phyloP scores from a whole-genome alignment of 2,888 invertebrate genomes.

The Druceiella hillmani region DNA sequence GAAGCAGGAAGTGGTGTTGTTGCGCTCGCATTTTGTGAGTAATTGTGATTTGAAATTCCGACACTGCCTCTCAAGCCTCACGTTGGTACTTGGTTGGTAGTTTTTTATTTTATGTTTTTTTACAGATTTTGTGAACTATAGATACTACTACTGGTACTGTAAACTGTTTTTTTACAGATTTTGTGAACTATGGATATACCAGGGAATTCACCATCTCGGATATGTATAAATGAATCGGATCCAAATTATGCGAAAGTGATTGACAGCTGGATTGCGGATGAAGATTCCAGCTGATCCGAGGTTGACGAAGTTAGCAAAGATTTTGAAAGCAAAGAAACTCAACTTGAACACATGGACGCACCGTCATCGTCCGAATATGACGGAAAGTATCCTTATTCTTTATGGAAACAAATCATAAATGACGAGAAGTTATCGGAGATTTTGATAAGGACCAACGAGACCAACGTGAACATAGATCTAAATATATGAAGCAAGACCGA shows the following conservation, averaged over 20 bases:
- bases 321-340: slow-evolving; percentile 8
- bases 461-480: slow-evolving; percentile 2
- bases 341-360: slow-evolving; percentile 6
- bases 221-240: no score
- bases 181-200: no score
- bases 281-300: slow-evolving; percentile 7
- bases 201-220: no score
- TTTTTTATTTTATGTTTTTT: no score
- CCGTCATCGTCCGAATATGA: slow-evolving; percentile 4
- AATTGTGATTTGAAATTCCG: slow-evolving; percentile 1
- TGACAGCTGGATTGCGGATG: slow-evolving; percentile 5
- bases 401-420: slow-evolving; percentile 2
- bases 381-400: slow-evolving; percentile 3
- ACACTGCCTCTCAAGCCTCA: no score
- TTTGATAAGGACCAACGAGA: background rate
- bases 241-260: slow-evolving; percentile 1
- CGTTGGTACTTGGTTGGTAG: no score
- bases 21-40: no score
- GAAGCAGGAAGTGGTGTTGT: no score
- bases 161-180: no score
- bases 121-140: no score
- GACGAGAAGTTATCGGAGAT: slow-evolving; percentile 4
- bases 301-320: slow-evolving; percentile 6
- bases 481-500: slow-evolving; percentile 2
- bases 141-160: no score